Evolutionary conservation across 2,888 invertebrate species (phyloP), one percentile per base, ranked within the genome.

Genomic region (Cataglyphis cursor): DNA sequence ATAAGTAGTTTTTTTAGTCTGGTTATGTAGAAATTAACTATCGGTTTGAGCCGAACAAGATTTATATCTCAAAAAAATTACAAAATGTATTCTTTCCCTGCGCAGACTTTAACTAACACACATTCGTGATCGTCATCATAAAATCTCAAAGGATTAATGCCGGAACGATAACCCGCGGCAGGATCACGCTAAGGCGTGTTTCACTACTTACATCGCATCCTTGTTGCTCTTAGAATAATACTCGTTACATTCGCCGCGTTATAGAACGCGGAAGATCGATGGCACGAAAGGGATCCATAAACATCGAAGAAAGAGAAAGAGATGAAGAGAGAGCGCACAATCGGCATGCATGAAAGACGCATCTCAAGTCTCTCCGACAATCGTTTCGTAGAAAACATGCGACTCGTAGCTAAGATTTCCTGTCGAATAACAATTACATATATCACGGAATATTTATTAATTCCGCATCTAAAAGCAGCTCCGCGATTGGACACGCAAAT

Each of bases 161-260:
- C 59, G 44, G 59, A 35, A 80, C 31, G 78, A 70, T 80, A 80
- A 80, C 44, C 44, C 59, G 70, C 35, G 44, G 70, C 35, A 70
- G 44, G 59, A 80, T 80, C 78, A 70, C 59, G 78, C 59, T 80
- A 70, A 70, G 78, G 70, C 78, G 78, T 80, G 81, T 66, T 54
- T 81, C 64, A 51, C 57, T 35, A 54, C 66, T 64, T 31, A 51
- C 81, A 41, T 41, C 44, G 51, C 21, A 72, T 64, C 66, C 82
- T 59, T 85, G 74, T 84, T 75, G 68, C 75, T 85, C 81, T 68
- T 75, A 51, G 76, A 82, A 78, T 76, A 83, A 83, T 80, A 62
- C 81, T 65, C 57, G 61, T 31, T 48, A 54, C 38, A 54, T 41
- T 80, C 35, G 70, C 59, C 31, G 78, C 44, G 70, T 35, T 59